phyloP scores from a whole-genome alignment of 2,113 vertebrate genomes.

The Puffinus mauretanicus region DNA sequence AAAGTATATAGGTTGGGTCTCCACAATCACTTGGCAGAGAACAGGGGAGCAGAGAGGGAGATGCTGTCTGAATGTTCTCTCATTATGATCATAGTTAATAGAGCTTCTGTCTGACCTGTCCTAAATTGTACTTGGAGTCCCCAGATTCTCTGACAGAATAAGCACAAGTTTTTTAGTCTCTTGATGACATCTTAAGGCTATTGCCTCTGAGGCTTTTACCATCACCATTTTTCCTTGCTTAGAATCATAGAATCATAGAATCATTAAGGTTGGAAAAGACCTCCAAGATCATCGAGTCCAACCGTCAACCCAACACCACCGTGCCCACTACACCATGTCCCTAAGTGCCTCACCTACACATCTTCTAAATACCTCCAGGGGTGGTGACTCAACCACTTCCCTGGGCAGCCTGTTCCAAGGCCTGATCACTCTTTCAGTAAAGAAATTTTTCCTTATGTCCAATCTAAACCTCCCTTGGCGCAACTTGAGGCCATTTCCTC shows the following conservation, averaged over 20 bases:
- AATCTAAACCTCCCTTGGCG: too few relatives aligned
- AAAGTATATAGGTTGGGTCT: not conserved
- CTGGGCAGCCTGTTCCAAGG: too few relatives aligned
- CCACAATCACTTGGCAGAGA: not conserved
- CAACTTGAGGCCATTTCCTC: too few relatives aligned
- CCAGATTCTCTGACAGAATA: not conserved
- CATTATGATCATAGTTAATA: not conserved
- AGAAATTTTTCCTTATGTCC: too few relatives aligned
- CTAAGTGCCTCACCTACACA: too few relatives aligned
- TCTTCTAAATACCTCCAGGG: too few relatives aligned
- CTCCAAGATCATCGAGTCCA: too few relatives aligned
- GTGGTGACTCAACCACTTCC: too few relatives aligned
- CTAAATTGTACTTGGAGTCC: not conserved
- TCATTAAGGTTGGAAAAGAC: too few relatives aligned
- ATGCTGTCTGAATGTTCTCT: not conserved
- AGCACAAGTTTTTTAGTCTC: not conserved
- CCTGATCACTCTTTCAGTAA: too few relatives aligned
- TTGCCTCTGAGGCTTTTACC: not conserved
- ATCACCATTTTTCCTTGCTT: not conserved
- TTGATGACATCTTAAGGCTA: not conserved
- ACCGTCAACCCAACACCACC: too few relatives aligned
- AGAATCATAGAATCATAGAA: not conserved
- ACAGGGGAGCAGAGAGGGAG: not conserved
- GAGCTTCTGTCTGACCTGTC: not conserved
- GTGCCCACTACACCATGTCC: too few relatives aligned